Evolutionary conservation across 1,140 invertebrate species (phyloP), one percentile per base, ranked within the genome.

Genomic region (Oryzaephilus surinamensis): DNA sequence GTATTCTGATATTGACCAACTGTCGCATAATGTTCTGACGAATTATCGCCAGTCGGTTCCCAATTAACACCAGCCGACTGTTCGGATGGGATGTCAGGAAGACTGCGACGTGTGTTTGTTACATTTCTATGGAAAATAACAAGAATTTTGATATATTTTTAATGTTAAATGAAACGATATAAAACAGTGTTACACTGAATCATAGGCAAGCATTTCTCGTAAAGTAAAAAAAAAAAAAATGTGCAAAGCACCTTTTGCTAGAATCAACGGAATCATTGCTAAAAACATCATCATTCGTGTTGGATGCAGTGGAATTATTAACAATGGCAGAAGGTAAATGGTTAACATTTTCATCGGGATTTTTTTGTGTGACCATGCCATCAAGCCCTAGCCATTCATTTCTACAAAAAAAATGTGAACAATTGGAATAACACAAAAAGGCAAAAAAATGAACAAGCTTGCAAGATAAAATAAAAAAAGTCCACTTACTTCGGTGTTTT

Each of bases 11-110:
- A 61, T 23, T 57, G 57, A 11, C 70, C 69, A n/a, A 80, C 74
- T 6, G 77, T 78, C 11, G 77, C 76, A 51, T 79, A 79, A 7
- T 79, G 56, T 45, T 78, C 77, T 0, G 73, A 79, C 14, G 70
- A 69, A 53, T 75, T 75, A 32, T 73, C 71, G 19, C 60, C 59
- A 6, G 56, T 61, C 3, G 54, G 57, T 41, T 70, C 67, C 49
- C 70, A 71, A 41, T 63, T 62, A 20, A 59, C 49, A 45, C 67
- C 66, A 11, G 68, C 65, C 13, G 50, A 52, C 12, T 56, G 46
- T 38, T 62, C 60, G 11, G 52, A 64, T 32, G 76, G 76, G 50
- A 79, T 78, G 50, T 77, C 76, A 14, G 76, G 76, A 36, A 79
- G 63, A 60, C 76, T 78, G 56, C 76, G 64, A 47, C 77, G 71